Base-by-base conservation (phyloP, 2,797 vertebrate species). In the Hydrocynus forskahlii region DNA sequence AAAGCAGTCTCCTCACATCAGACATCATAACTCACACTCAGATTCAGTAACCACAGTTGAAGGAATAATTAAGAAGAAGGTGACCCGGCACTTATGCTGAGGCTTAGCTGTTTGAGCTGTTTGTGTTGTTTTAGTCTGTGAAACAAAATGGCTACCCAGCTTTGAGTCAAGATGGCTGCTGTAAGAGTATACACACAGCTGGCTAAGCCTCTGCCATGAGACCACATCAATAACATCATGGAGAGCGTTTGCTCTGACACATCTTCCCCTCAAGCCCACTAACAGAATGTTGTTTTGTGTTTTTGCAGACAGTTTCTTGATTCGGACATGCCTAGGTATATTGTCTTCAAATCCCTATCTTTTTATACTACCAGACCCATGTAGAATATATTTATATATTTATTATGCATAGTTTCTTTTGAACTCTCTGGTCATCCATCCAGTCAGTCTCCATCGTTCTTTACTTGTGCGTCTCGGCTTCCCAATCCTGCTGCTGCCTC, bases 271-370 rank as follows among this genome's bases (percentile, higher is more conserved):
- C 73, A 21, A 92, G 89, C 92, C 89, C 93, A 96, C 96, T 98
- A 99, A 99, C 95, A 77, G 91, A 97, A 93, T 97, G 93, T 95
- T 96, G 90, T 95, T 95, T 96, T 98, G 95, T 98, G 95, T 96
- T 96, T 97, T 95, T 86, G 92, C 98, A 99, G 98, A 97, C 97
- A 99, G 96, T 99, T 99, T 98, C 97, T 99, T 98, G 98, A 99
- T 97, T 98, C 96, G 95, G 98, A 99, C 96, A 97, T 98, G 94
- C 98, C 98, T 98, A 99, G 98, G 97, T 99, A 99, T 94, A 96
- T 95, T 95, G 95, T 95, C 92, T 94, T 91, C 89, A 86, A 89
- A 83, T 91, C 89, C 84, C 84, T 91, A 79, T 91, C 86, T 88
- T 91, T 83, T 88, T 84, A 86, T 78, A 87, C 87, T 89, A 25